phyloP scores from a whole-genome alignment of 2,113 vertebrate genomes.

The Glaucomys volans region DNA sequence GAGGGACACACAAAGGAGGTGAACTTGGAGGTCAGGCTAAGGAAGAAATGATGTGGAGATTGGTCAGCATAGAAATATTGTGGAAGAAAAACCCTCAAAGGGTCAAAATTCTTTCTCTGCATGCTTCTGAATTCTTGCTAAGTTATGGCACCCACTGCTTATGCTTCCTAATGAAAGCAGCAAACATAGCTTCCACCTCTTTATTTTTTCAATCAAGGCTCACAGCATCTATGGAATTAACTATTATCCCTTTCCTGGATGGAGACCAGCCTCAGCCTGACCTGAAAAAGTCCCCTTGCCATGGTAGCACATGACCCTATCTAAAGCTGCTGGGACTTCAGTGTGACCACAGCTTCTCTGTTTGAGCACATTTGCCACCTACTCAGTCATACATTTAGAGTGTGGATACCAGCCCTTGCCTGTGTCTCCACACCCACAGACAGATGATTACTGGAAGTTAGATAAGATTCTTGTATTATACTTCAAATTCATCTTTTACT shows the following conservation, averaged over 20 bases:
- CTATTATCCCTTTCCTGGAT: constrained; percentile 45
- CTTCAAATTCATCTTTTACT: background rate
- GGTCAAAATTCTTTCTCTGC: constrained; percentile 60
- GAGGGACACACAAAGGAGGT: background rate
- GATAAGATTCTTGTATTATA: background rate
- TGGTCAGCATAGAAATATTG: background rate
- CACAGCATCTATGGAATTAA: constrained; percentile 58
- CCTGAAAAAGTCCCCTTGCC: background rate
- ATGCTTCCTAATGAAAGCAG: constrained; percentile 72
- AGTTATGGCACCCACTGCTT: constrained; percentile 43
- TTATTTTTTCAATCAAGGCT: constrained; percentile 75
- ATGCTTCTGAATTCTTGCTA: constrained; percentile 54
- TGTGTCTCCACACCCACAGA: background rate
- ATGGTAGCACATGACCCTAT: background rate
- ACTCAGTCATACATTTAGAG: background rate
- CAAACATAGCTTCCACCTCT: constrained; percentile 62
- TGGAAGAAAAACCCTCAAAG: background rate
- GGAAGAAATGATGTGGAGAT: background rate
- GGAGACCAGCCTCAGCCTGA: constrained; percentile 30
- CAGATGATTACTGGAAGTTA: background rate
- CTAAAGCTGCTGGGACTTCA: background rate
- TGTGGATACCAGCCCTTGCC: background rate
- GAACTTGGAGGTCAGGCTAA: constrained; percentile 11
- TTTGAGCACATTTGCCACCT: background rate
- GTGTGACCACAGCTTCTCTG: background rate